Percentiles rank a stretch among this genome's conserved stretches.
phyloP scores from a whole-genome alignment of 2,797 vertebrate genomes.

The Sebastes kiyomatsui region DNA sequence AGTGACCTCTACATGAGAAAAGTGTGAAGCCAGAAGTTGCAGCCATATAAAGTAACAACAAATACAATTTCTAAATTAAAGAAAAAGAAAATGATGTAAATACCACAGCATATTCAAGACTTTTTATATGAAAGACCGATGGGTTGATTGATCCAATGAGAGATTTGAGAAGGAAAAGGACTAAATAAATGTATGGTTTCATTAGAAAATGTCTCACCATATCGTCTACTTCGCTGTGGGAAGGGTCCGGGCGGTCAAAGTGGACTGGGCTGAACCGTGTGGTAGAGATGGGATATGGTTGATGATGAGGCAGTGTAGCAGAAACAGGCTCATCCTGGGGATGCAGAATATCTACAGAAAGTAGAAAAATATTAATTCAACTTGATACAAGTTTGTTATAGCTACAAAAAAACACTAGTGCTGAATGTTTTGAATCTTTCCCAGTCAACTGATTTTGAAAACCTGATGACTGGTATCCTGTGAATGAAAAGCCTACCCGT shows the following conservation, averaged over 20 bases:
- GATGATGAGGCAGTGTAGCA: conserved; percentile 64
- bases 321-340: conserved; percentile 77
- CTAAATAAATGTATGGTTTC: conserved; percentile 1
- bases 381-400: neutral
- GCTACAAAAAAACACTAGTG: neutral
- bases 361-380: neutral
- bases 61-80: neutral
- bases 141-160: neutral
- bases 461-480: neutral
- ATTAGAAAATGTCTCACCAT: conserved; percentile 69
- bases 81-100: neutral
- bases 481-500: neutral
- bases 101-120: neutral
- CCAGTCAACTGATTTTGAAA: neutral
- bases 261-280: conserved; percentile 75
- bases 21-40: neutral
- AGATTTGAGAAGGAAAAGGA: neutral
- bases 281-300: conserved; percentile 62
- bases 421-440: neutral
- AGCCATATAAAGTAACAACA: neutral
- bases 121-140: neutral
- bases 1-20: neutral
- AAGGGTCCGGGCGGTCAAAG: conserved; percentile 71
- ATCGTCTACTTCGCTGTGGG: conserved; percentile 74
- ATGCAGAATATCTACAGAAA: conserved; percentile 57